Percentiles rank a stretch among this genome's conserved stretches.
Evolutionary conservation across 2,113 vertebrate species (phyloP).

Genomic region (Clinocottus analis): DNA sequence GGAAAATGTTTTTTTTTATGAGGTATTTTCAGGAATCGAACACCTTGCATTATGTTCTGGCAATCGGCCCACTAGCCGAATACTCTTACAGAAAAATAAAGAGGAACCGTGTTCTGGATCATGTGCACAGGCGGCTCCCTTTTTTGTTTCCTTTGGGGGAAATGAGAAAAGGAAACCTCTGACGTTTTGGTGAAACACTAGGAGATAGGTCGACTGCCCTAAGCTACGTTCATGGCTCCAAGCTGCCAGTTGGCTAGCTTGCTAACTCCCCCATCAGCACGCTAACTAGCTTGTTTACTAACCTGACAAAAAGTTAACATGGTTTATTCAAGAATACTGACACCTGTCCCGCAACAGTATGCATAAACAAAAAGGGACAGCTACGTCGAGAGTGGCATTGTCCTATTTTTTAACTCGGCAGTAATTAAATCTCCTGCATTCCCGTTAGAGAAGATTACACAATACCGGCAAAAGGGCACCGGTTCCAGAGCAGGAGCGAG

Average conservation of each 20-base stretch:
- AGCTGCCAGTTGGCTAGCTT: not conserved
- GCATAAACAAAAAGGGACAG: not conserved
- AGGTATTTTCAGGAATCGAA: not conserved
- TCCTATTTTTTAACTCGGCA: not conserved
- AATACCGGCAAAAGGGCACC: conserved; percentile 39
- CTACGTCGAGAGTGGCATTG: not conserved
- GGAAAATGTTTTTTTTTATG: no score
- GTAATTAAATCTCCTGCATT: not conserved
- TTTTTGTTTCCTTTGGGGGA: conserved; percentile 43
- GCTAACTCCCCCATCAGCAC: not conserved
- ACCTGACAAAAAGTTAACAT: not conserved
- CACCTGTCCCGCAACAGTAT: not conserved
- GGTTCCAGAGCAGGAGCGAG: conserved; percentile 9
- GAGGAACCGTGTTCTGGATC: conserved; percentile 3
- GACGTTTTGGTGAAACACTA: conserved; percentile 42
- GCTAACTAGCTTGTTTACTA: not conserved
- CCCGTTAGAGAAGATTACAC: conserved; percentile 31
- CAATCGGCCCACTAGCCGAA: not conserved
- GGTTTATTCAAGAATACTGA: not conserved
- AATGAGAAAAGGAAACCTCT: conserved; percentile 33
- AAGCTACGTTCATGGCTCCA: not conserved
- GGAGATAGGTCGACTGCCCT: conserved; percentile 2
- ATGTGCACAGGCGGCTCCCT: conserved; percentile 10
- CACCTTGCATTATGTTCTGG: conserved; percentile 16
- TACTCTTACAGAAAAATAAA: not conserved